Evolutionary conservation across 2,113 vertebrate species (phyloP), one percentile per base, ranked within the genome.

Genomic region (Protobothrops mucrosquamatus): DNA sequence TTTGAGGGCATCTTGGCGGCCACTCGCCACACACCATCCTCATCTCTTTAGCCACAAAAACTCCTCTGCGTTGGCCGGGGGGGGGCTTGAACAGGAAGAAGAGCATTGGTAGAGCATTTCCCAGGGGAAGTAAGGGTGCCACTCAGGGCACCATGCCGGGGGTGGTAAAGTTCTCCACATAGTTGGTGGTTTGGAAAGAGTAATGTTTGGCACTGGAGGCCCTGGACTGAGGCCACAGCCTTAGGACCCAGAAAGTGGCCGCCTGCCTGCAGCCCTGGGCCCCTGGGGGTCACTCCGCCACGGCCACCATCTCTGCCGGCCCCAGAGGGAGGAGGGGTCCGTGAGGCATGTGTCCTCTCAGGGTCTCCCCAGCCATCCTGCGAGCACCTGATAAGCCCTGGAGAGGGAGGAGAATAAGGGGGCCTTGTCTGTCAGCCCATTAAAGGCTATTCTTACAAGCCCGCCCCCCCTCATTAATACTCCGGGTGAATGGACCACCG

Each of bases 371-470:
- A 87, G 46, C 74, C 74, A 39, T 81, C 34, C 74, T 81, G 74
- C 3, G 0, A 81, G 34, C 7, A 7, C 34, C 74, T 81, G 74
- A 81, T 81, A 81, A 81, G 34, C 34, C 34, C 18, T 39, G 74
- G 34, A 3, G 7, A 43, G 74, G 74, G 15, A 95, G 93, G 92
- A 97, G 98, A 97, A 97, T 96, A 22, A 52, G 97, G 97, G 98
- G 97, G 97, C 96, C 98, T 98, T 98, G 98, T 98, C 98, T 97
- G 97, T 98, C 95, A 97, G 97, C 98, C 98, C 97, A 98, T 98
- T 98, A 98, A 98, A 98, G 97, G 97, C 98, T 97, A 97, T 98
- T 98, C 97, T 97, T 98, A 98, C 97, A 98, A 96, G 97, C 97
- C 97, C 97, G 97, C 92, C 95, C 95, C 64, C 92, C 93, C 90